Percentiles rank a stretch among this genome's conserved stretches.
Evolutionary conservation across 1,140 invertebrate genomes (phyloP).

Genomic region (Leguminivora glycinivorella): DNA sequence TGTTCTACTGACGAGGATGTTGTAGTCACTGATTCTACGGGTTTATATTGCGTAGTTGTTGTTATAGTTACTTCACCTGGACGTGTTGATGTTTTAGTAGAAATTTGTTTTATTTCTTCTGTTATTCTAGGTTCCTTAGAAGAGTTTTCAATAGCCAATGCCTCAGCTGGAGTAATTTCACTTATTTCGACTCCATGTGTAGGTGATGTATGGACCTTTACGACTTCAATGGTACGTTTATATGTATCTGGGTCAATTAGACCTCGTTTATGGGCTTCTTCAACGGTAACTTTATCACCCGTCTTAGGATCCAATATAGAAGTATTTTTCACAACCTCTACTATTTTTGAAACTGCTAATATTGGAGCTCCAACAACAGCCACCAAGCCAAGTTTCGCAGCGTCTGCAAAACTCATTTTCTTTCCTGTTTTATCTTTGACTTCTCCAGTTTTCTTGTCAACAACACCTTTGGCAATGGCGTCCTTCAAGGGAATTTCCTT

Average conservation of each 20-base stretch:
- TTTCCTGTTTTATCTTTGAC: slow-evolving; percentile 83
- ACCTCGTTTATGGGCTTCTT: slow-evolving; percentile 86
- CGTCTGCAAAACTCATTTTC: slow-evolving; percentile 85
- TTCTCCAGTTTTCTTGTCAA: slow-evolving; percentile 86
- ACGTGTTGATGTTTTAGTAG: slow-evolving; percentile 30
- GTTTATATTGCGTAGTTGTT: slow-evolving; percentile 35
- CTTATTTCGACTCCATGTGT: slow-evolving; percentile 30
- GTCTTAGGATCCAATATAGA: slow-evolving; percentile 85
- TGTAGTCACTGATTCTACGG: slow-evolving; percentile 34
- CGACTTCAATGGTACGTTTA: slow-evolving; percentile 67
- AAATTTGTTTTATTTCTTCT: slow-evolving; percentile 3
- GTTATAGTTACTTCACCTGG: slow-evolving; percentile 32
- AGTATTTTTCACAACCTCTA: slow-evolving; percentile 67
- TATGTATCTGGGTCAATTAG: slow-evolving; percentile 81
- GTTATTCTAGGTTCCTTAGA: not conserved
- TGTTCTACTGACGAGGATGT: slow-evolving; percentile 32
- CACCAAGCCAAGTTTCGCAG: slow-evolving; percentile 86
- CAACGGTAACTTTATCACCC: slow-evolving; percentile 83
- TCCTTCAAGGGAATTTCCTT: slow-evolving; percentile 86
- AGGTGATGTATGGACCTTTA: slow-evolving; percentile 31
- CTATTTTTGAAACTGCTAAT: slow-evolving; percentile 81
- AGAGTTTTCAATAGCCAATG: not conserved
- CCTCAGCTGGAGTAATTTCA: slow-evolving; percentile 11
- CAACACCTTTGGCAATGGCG: slow-evolving; percentile 87
- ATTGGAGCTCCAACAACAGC: slow-evolving; percentile 86